These are phyloP conservation scores for Drosophila demipolita DNA, from an alignment of 2,888 invertebrate genomes.

Conservation along the genomic window DNA sequence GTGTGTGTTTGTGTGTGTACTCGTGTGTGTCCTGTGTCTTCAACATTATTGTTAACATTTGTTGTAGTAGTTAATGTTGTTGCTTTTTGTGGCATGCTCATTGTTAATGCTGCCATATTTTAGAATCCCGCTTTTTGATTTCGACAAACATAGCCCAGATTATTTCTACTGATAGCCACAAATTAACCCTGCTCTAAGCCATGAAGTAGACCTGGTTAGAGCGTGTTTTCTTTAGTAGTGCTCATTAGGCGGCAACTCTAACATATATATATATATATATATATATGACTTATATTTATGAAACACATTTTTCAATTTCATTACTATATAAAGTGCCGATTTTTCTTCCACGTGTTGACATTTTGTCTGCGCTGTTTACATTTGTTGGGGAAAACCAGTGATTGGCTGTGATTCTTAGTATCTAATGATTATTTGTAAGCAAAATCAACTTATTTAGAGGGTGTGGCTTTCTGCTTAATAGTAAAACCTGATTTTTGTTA, in stretches of 20 bases:
- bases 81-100: conserved; percentile 24
- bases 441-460: background rate
- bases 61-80: conserved; percentile 8
- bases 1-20: background rate
- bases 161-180: conserved; percentile 32
- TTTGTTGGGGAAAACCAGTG: conserved; percentile 32
- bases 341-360: conserved; percentile 29
- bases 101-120: conserved; percentile 62
- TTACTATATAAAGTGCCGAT: background rate
- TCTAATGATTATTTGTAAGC: background rate
- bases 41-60: conserved; percentile 14
- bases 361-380: conserved; percentile 23
- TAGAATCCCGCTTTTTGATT: conserved; percentile 63
- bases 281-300: too few species aligned
- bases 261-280: background rate
- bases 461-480: too few species aligned
- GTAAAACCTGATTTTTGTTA: background rate
- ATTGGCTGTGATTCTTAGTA: conserved; percentile 10
- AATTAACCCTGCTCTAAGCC: background rate
- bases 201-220: conserved; percentile 7
- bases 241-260: conserved; percentile 41
- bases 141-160: conserved; percentile 34
- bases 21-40: conserved; percentile 12
- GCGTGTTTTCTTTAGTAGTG: conserved; percentile 10
- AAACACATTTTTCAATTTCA: conserved; percentile 22